Conservation (phyloP, 2,888 invertebrate genomes). For the Parthenolecanium corni region DNA sequence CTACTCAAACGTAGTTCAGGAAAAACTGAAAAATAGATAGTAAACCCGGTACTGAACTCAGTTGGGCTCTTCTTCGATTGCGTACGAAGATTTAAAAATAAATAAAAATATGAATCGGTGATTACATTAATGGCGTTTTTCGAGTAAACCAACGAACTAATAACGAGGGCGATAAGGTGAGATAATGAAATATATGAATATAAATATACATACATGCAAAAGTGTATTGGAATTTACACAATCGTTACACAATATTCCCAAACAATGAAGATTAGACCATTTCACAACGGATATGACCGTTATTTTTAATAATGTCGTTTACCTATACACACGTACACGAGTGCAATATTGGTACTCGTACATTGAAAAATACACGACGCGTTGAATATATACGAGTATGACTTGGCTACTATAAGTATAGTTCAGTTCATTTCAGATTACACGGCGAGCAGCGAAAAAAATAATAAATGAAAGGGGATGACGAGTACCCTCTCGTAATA, state of each 20-base stretch:
- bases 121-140: neutral
- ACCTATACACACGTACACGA: neutral
- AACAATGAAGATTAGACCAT: neutral
- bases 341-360: too few species aligned
- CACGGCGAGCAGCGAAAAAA: too few species aligned
- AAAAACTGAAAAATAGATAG: neutral
- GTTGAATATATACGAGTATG: too few species aligned
- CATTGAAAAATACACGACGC: too few species aligned
- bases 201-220: neutral
- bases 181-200: neutral
- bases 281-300: constrained; percentile 15
- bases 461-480: too few species aligned
- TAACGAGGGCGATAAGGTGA: neutral
- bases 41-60: neutral
- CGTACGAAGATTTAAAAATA: too few species aligned
- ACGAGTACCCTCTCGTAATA: too few species aligned
- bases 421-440: too few species aligned
- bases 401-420: too few species aligned
- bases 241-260: neutral
- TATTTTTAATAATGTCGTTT: constrained; percentile 25
- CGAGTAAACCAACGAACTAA: neutral
- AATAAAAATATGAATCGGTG: too few species aligned
- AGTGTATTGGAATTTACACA: neutral
- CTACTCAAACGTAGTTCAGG: neutral
- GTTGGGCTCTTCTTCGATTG: neutral